A percentile compares a stretch with the other conserved stretches of the same genome.
These are phyloP conservation scores for Trichopoda pennipes DNA, from an alignment of 2,888 invertebrate genomes.

Conservation along the genomic window DNA sequence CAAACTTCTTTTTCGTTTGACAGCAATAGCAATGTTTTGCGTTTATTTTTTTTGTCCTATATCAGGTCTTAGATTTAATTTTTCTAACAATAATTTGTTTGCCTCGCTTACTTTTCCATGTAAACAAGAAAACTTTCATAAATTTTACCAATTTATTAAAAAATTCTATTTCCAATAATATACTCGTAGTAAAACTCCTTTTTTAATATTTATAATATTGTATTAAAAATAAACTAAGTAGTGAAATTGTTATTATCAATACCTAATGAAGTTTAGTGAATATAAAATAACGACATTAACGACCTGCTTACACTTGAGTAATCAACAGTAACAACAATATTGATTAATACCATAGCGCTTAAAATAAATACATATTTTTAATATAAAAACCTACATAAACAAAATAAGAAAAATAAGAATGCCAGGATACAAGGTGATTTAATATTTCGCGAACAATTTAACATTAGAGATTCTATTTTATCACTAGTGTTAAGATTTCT, in stretches of 20 bases:
- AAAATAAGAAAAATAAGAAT: neutral
- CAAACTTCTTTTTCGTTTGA: too few species aligned
- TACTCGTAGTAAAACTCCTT: neutral
- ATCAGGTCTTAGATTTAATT: too few species aligned
- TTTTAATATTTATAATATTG: neutral
- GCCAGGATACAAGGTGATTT: neutral
- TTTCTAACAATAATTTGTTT: too few species aligned
- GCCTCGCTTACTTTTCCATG: too few species aligned
- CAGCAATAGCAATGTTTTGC: too few species aligned
- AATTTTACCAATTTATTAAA: too few species aligned
- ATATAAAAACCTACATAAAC: neutral
- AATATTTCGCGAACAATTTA: neutral
- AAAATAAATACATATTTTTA: conserved; percentile 36
- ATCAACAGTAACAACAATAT: conserved; percentile 29
- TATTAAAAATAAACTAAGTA: neutral
- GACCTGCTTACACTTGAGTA: conserved; percentile 63
- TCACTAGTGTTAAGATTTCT: too few species aligned
- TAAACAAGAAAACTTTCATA: too few species aligned
- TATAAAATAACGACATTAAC: conserved; percentile 48
- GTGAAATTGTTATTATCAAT: neutral
- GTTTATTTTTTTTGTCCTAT: too few species aligned
- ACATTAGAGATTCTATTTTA: too few species aligned
- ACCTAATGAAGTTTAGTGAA: conserved; percentile 42
- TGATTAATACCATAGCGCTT: conserved; percentile 35
- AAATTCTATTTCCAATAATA: too few species aligned